A percentile compares a stretch with the other conserved stretches of the same genome.
Evolutionary conservation across 2,797 vertebrate species (phyloP).

Genomic region (Malacoraja senta): DNA sequence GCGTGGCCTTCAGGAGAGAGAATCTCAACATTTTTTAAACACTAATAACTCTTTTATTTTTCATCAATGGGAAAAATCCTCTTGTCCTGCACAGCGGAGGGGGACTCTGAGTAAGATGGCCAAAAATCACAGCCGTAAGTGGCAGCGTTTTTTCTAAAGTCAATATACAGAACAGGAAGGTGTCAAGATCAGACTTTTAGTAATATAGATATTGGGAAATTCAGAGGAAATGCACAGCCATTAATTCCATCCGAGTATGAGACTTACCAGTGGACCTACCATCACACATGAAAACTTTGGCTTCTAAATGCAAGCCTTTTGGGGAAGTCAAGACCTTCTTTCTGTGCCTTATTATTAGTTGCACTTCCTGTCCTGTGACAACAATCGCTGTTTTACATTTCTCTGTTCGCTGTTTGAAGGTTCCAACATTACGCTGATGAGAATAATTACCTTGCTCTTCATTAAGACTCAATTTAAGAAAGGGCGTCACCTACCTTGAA

Average conservation of each 20-base stretch:
- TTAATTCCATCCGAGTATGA: not conserved
- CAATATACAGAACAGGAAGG: no score
- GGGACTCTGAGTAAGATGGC: no score
- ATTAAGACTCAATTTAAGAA: not conserved
- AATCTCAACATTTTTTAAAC: no score
- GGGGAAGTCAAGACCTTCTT: not conserved
- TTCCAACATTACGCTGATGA: not conserved
- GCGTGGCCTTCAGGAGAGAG: no score
- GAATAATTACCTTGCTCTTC: not conserved
- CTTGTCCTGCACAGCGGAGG: no score
- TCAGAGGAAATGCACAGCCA: not conserved
- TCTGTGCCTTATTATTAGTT: not conserved
- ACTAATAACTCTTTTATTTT: no score
- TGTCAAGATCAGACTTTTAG: no score
- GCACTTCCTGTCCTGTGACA: not conserved
- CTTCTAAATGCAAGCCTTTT: not conserved
- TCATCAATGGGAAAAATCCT: no score
- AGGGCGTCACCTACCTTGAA: not conserved
- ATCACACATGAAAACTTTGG: not conserved
- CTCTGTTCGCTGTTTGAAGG: not conserved
- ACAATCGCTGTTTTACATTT: not conserved
- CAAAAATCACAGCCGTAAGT: no score
- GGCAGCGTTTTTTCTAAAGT: no score
- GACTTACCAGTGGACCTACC: not conserved
- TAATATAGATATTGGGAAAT: not conserved